Base-by-base conservation (phyloP, 2,888 invertebrate species). In the Drosophila lacicola region DNA sequence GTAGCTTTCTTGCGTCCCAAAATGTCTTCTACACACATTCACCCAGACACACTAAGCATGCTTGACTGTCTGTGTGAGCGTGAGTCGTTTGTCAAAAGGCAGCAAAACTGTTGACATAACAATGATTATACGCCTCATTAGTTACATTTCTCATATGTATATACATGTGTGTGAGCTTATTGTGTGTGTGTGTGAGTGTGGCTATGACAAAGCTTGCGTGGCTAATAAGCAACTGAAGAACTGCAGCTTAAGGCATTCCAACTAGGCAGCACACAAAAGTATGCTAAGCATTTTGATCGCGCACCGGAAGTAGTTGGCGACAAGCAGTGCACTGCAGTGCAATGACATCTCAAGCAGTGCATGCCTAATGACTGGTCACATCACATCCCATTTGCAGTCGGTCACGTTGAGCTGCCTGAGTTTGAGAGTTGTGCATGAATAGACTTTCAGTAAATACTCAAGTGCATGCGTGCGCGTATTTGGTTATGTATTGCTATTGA, bases 41-140 rank as follows among this genome's bases (percentile, higher is more conserved):
- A n/a, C 58, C 58, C 55, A 56, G 58, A 64, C 66, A 60, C 63
- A 67, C 63, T 21, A 66, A 36, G 58, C 55, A 70, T 41, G 54
- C 70, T 61, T 36, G 46, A 51, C 45, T 49, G 57, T 50, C 36
- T 49, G 41, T 55, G 36, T 50, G 47, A 49, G 47, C 62, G 57
- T 76, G 67, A 68, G 69, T 73, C 80, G 88, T 85, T 82, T 84
- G 85, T 84, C 88, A 87, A 76, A 85, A 80, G 85, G 70, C 80
- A 87, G 82, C 80, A 81, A 88, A 85, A 88, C 84, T 89, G 86
- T 89, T 90, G 86, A 78, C 89, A 88, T 81, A 90, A 89, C 82
- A 87, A 85, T 80, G 83, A 88, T 88, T 89, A 89, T 83, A 88
- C 83, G 88, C 82, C 87, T 88, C 88, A 88, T 89, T 88, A 88